These are phyloP conservation scores for Heteropelma amictum DNA, from an alignment of 2,888 invertebrate genomes.

Conservation along the genomic window DNA sequence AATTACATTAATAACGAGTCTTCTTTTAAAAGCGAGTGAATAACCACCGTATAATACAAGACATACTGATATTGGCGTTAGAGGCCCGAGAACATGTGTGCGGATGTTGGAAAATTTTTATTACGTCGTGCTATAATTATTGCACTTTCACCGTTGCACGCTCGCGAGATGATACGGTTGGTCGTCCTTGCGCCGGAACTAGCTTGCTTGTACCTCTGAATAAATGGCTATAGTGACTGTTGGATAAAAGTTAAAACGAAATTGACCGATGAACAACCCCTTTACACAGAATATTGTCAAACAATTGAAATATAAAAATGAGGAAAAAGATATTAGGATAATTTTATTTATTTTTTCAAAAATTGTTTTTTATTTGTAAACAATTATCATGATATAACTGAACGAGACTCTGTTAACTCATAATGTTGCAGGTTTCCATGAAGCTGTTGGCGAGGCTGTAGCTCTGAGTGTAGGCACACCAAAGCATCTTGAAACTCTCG, in stretches of 20 bases:
- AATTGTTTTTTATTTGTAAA: no score
- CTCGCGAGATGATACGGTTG: conserved; percentile 59
- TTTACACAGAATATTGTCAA: no score
- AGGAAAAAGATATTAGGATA: no score
- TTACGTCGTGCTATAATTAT: conserved; percentile 66
- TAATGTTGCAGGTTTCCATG: conserved; percentile 87
- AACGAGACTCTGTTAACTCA: neutral
- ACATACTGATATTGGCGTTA: conserved; percentile 25
- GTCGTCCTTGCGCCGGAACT: conserved; percentile 63
- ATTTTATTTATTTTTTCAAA: no score
- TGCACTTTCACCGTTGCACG: conserved; percentile 71
- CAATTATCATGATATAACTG: no score
- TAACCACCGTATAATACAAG: conserved; percentile 17
- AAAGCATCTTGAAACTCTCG: conserved; percentile 89
- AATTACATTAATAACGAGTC: conserved; percentile 22
- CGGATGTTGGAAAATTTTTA: conserved; percentile 72
- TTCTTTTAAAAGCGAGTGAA: conserved; percentile 50
- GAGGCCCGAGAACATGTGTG: conserved; percentile 16
- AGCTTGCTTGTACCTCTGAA: conserved; percentile 22
- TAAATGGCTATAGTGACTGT: neutral
- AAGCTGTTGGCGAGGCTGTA: conserved; percentile 94
- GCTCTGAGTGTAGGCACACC: conserved; percentile 92
- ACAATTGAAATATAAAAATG: no score
- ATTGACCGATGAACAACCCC: neutral
- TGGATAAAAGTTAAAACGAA: neutral